These are phyloP conservation scores for Pycnonotus jocosus DNA, from an alignment of 2,113 vertebrate species.

Conservation along the genomic window DNA sequence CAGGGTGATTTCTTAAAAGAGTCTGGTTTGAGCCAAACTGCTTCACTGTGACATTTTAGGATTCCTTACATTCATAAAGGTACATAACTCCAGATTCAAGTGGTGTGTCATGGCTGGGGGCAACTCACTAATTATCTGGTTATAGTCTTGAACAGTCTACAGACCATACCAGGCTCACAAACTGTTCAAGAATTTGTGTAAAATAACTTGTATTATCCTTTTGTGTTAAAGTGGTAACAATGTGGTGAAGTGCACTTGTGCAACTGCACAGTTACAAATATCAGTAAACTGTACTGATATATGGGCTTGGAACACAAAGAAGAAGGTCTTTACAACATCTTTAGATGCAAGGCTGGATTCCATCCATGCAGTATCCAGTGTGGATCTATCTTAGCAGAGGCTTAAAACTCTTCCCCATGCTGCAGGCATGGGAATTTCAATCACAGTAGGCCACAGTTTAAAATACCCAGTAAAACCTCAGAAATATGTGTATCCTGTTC, in stretches of 20 bases:
- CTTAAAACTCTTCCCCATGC: neutral
- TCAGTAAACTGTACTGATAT: neutral
- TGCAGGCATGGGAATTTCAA: neutral
- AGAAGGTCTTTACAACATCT: neutral
- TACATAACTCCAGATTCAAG: neutral
- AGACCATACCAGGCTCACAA: neutral
- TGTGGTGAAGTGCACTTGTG: neutral
- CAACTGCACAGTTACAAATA: neutral
- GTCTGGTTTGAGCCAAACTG: neutral
- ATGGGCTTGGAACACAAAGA: neutral
- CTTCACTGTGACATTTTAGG: neutral
- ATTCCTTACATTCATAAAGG: neutral
- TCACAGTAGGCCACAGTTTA: neutral
- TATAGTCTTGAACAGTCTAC: neutral
- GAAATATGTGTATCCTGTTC: neutral
- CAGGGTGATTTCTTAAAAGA: neutral
- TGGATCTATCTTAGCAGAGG: neutral
- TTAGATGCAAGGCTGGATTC: neutral
- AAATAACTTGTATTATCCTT: neutral
- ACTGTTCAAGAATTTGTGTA: neutral
- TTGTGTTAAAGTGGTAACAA: neutral
- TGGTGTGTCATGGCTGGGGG: fast-evolving
- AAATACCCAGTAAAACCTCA: neutral
- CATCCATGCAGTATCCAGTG: neutral
- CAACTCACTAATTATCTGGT: neutral